A percentile compares a stretch with the other conserved stretches of the same genome.
These are phyloP conservation scores for Drosophila paranaensis DNA, from an alignment of 2,888 invertebrate genomes.

Conservation along the genomic window DNA sequence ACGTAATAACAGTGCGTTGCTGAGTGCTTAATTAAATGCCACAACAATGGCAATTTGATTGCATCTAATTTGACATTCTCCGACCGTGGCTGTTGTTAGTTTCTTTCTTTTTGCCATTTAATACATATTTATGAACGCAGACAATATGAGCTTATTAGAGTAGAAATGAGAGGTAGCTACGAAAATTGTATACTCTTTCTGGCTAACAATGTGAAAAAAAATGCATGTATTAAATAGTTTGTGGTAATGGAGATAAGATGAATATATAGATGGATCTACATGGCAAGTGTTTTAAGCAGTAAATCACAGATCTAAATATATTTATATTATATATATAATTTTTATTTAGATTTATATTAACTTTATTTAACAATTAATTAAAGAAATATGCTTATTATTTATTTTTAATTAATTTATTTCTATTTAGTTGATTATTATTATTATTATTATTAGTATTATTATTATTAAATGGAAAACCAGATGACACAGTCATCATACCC, in stretches of 20 bases:
- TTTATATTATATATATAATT: too few species aligned
- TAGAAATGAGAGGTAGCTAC: neutral
- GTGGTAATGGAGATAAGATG: too few species aligned
- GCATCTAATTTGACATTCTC: slow-evolving; percentile 39
- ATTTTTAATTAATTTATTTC: neutral
- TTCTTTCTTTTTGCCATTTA: slow-evolving; percentile 21
- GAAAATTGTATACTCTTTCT: slow-evolving; percentile 12
- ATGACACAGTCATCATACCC: neutral
- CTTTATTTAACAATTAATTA: too few species aligned
- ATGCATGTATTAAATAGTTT: too few species aligned
- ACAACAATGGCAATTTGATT: slow-evolving; percentile 23
- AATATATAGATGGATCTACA: too few species aligned
- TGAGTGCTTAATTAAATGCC: slow-evolving; percentile 6
- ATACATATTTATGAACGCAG: slow-evolving; percentile 48
- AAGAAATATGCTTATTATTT: too few species aligned
- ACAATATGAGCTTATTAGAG: slow-evolving; percentile 7
- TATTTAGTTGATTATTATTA: too few species aligned
- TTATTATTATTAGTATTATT: too few species aligned
- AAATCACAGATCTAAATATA: too few species aligned
- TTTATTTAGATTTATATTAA: too few species aligned
- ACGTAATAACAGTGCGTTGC: neutral
- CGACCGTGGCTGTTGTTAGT: neutral
- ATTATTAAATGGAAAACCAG: too few species aligned
- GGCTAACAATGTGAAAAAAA: neutral
- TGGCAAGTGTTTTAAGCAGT: too few species aligned